Conservation (phyloP, 2,113 vertebrate species). For the Todiramphus chloris region DNA sequence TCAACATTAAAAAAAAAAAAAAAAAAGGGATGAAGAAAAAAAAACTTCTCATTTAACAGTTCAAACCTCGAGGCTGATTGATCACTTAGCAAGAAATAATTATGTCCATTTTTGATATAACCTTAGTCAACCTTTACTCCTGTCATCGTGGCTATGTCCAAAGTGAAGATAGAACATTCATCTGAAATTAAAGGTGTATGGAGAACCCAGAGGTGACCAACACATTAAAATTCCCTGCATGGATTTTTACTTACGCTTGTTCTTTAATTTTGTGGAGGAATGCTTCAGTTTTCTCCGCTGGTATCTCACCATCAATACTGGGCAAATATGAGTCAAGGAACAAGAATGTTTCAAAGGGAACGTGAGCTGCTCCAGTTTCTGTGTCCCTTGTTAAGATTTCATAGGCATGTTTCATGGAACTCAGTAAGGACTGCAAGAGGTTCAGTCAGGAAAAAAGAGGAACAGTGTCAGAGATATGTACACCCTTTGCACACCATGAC, state of each 20-base stretch:
- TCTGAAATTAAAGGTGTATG: neutral
- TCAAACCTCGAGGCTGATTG: neutral
- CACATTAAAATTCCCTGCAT: neutral
- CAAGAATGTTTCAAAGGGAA: constrained; percentile 79
- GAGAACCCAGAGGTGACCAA: neutral
- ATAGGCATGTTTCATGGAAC: constrained; percentile 83
- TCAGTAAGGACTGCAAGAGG: constrained; percentile 74
- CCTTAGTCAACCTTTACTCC: neutral
- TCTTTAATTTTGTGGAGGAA: constrained; percentile 76
- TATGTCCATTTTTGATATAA: neutral
- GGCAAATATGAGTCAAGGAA: constrained; percentile 86
- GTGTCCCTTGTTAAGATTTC: constrained; percentile 87
- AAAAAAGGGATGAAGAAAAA: neutral
- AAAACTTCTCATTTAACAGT: neutral
- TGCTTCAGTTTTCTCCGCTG: constrained; percentile 45
- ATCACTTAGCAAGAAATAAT: neutral
- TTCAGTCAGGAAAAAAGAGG: neutral
- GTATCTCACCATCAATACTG: constrained; percentile 77
- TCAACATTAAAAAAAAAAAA: neutral
- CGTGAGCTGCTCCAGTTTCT: constrained; percentile 77
- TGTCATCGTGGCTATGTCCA: neutral
- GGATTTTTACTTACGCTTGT: constrained; percentile 67
- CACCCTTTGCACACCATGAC: neutral
- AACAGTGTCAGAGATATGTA: neutral
- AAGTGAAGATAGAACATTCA: neutral